Evolutionary conservation across 2,113 vertebrate species (phyloP).

Genomic region (Isurus oxyrinchus): DNA sequence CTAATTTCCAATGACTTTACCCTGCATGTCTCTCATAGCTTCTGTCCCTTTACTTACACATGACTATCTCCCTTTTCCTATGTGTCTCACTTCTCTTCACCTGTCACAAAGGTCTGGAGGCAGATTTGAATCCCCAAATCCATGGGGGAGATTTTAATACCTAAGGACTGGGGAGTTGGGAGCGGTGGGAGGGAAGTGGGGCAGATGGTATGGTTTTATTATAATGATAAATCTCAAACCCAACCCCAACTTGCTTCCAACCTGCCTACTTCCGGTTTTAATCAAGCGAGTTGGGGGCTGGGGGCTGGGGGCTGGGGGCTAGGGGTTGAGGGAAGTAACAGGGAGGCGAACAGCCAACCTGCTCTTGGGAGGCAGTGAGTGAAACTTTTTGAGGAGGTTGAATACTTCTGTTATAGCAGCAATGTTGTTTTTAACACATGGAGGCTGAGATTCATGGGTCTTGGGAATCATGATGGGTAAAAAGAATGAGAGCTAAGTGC

Average conservation of each 20-base stretch:
- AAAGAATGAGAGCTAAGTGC: neutral
- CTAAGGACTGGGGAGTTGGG: neutral
- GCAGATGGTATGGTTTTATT: neutral
- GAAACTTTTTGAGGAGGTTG: neutral
- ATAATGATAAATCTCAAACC: neutral
- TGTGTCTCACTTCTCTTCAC: no score
- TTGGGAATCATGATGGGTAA: neutral
- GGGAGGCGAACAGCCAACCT: neutral
- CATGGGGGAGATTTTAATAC: neutral
- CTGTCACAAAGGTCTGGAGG: neutral
- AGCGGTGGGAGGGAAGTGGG: neutral
- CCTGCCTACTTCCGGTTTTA: neutral
- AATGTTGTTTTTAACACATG: neutral
- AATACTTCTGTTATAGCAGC: neutral
- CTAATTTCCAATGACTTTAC: neutral
- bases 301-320: no score
- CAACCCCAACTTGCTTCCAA: neutral
- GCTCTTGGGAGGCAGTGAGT: neutral
- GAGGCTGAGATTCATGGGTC: neutral
- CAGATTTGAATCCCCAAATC: neutral
- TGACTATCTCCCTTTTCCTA: no score
- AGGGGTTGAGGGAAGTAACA: no score
- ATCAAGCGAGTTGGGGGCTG: neutral
- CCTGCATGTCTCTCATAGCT: no score
- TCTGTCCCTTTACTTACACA: no score